Evolutionary conservation across 2,888 invertebrate species (phyloP).

Genomic region (Zhengitettix transpicula): DNA sequence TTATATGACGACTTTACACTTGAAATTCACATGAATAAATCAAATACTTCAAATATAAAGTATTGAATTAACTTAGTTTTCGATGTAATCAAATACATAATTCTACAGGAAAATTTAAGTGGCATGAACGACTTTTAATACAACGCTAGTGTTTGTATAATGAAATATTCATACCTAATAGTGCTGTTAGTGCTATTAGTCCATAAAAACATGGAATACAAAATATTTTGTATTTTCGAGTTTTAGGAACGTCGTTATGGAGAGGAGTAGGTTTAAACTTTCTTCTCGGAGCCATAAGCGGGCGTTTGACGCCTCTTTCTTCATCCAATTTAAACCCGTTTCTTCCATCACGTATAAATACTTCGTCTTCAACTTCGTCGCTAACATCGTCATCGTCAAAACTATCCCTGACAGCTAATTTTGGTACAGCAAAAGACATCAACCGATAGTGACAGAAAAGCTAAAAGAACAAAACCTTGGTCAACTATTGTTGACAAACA

Average conservation of each 20-base stretch:
- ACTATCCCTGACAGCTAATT: constrained; percentile 46
- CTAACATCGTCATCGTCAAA: constrained; percentile 50
- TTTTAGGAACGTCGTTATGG: constrained; percentile 34
- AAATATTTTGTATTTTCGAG: constrained; percentile 35
- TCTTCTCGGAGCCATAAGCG: constrained; percentile 55
- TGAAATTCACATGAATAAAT: no score
- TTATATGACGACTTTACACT: no score
- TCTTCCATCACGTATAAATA: constrained; percentile 56
- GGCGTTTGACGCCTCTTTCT: constrained; percentile 51
- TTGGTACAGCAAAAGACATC: constrained; percentile 28
- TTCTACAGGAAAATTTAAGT: no score
- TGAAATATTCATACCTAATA: constrained; percentile 28
- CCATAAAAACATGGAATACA: constrained; percentile 51
- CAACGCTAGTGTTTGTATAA: neutral
- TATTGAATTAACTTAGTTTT: no score
- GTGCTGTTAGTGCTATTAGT: constrained; percentile 37
- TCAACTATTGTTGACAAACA: no score
- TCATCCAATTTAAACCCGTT: constrained; percentile 44
- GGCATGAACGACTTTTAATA: no score
- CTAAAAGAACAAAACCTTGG: no score
- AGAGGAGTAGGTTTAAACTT: constrained; percentile 32
- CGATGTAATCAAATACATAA: no score
- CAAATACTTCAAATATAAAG: no score
- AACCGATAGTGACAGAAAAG: no score
- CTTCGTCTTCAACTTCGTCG: constrained; percentile 62